Percentiles rank a stretch among this genome's conserved stretches.
Evolutionary conservation across 1,140 invertebrate species (phyloP).

Genomic region (Zeugodacus cucurbitae): DNA sequence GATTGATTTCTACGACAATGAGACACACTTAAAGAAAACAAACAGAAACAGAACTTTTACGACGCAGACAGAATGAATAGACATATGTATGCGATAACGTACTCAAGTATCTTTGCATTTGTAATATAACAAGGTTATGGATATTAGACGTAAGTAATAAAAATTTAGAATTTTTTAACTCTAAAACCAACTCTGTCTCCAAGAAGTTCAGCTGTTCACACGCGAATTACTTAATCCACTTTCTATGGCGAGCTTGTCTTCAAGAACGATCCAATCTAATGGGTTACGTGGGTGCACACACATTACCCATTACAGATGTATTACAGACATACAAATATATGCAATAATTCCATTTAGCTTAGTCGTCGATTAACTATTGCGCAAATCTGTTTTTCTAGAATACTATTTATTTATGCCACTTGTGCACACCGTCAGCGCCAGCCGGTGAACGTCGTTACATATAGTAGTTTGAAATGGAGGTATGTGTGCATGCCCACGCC

Average conservation of each 20-base stretch:
- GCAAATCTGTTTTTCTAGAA: conserved; percentile 30
- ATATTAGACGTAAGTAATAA: too few relatives aligned
- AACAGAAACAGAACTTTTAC: not conserved
- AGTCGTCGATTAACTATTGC: not conserved
- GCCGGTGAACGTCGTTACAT: not conserved
- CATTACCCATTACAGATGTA: not conserved
- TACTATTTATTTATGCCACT: conserved; percentile 22
- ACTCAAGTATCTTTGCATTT: too few relatives aligned
- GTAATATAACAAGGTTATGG: too few relatives aligned
- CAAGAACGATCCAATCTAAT: not conserved
- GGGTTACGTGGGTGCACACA: not conserved
- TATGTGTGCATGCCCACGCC: not conserved
- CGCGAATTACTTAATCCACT: not conserved
- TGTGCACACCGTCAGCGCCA: not conserved
- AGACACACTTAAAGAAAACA: not conserved
- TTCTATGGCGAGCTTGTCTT: not conserved
- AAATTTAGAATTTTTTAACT: too few relatives aligned
- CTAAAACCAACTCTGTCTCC: too few relatives aligned
- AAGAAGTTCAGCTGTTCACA: not conserved
- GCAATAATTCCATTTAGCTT: not conserved
- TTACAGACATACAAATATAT: too few relatives aligned
- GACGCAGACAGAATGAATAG: not conserved
- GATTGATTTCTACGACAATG: not conserved
- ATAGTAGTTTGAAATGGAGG: not conserved
- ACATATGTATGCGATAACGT: not conserved